Percentiles rank a stretch among this genome's conserved stretches.
Conservation (phyloP, 2,888 invertebrate genomes). For the Mesorhabditis sp. region DNA sequence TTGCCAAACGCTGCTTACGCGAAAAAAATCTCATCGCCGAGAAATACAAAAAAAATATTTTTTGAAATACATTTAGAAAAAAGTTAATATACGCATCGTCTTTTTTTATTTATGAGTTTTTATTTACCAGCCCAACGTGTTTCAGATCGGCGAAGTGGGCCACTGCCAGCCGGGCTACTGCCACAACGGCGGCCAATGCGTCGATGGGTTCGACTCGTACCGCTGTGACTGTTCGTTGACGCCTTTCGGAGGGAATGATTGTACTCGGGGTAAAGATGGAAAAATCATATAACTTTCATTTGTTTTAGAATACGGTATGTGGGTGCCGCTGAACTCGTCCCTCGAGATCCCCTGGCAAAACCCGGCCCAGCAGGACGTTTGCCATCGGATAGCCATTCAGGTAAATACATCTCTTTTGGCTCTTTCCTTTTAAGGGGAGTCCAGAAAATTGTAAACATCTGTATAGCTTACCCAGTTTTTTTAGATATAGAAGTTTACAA, state of each 20-base stretch:
- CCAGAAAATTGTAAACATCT: no score
- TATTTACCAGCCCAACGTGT: no score
- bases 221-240: slow-evolving; percentile 52
- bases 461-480: no score
- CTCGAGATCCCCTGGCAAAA: slow-evolving; percentile 55
- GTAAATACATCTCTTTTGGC: neutral
- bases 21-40: no score
- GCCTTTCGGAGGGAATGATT: slow-evolving; percentile 51
- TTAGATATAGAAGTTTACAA: no score
- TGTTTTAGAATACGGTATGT: slow-evolving; percentile 50
- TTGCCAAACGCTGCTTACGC: no score
- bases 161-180: slow-evolving; percentile 44
- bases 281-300: neutral
- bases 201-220: slow-evolving; percentile 53
- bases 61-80: no score
- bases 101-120: no score
- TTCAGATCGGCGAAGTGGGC: slow-evolving; percentile 39
- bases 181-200: slow-evolving; percentile 45
- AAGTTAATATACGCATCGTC: no score
- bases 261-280: slow-evolving; percentile 38
- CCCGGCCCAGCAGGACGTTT: slow-evolving; percentile 49
- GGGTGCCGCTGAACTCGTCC: slow-evolving; percentile 48
- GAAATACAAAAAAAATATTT: no score
- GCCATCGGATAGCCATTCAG: slow-evolving; percentile 49
- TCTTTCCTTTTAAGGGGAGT: no score